Base-by-base conservation (phyloP, 2,888 invertebrate genomes). In the Argynnis bischoffii region DNA sequence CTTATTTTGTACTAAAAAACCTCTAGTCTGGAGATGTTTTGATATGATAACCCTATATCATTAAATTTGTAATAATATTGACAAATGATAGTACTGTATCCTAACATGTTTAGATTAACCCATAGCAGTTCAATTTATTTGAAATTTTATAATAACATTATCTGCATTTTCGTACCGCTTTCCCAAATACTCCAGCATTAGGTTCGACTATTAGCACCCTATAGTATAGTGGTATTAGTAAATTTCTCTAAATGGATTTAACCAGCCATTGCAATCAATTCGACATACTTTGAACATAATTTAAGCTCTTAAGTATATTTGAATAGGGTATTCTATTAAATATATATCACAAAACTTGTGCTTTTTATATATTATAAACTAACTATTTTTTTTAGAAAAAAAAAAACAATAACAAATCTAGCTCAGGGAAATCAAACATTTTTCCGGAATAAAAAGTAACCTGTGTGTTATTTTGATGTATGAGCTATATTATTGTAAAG, bases 181-280 rank as follows among this genome's bases (percentile, higher is more conserved):
- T 59, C 31, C 35, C 26, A 35, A 60, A 50, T 68, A 50, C 60
- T 47, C 13, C 31, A 60, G 41, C 53, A 21, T 54, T 60, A 26
- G 50, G 26, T 60, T 59, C 48, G 21, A 50, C 16, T 64, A 31
- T 53, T 59, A 59, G 47, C 59, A 59, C 54, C 51, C 63, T 59
- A 48, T 59, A 54, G 59, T 64, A 66, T 68, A 64, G 41, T 61
- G 46, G 60, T 57, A 67, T 69, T 61, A 64, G 54, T 64, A 70
- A 69, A 69, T 72, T 71, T 70, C 69, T 69, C 70, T 72, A 63
- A 68, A 67, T 64, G 71, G 71, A 72, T 72, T 73, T 70, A 69
- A 63, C 60, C 55, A 70, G 66, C 66, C 67, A 60, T 63, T 69
- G 67, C 70, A 68, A 74, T 72, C 67, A 70, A 69, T 71, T 66